These are phyloP conservation scores for Actenoides hombroni DNA, from an alignment of 2,113 vertebrate species.

Conservation along the genomic window DNA sequence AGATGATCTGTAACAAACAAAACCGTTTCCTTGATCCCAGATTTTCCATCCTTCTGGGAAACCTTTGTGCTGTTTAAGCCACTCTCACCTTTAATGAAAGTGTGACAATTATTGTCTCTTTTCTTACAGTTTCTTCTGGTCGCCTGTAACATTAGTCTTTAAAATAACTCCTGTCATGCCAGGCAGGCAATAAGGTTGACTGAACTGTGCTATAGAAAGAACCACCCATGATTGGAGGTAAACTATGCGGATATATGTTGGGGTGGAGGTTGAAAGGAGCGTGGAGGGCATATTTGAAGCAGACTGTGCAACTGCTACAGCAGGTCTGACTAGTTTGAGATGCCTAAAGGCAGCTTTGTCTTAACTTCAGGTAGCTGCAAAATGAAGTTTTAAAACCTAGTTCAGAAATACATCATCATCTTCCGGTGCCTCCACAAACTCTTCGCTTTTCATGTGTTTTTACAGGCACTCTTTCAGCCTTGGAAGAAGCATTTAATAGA, in stretches of 20 bases:
- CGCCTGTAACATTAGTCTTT: background rate
- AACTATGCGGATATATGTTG: conserved; percentile 70
- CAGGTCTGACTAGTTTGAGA: conserved; percentile 84
- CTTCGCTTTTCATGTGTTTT: conserved; percentile 26
- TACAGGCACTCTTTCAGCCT: background rate
- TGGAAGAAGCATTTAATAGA: background rate
- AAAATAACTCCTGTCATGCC: background rate
- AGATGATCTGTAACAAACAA: background rate
- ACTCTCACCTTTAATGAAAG: background rate
- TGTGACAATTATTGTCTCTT: background rate
- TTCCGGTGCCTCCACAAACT: conserved; percentile 42
- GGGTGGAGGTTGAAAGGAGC: conserved; percentile 67
- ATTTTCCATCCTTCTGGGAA: background rate
- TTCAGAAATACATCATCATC: conserved; percentile 41
- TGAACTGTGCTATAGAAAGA: conserved; percentile 19
- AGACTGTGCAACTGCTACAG: conserved; percentile 73
- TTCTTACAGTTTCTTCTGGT: background rate
- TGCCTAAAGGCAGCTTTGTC: conserved; percentile 80
- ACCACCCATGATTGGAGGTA: conserved; percentile 48
- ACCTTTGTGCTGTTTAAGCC: background rate
- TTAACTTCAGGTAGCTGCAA: conserved; percentile 71
- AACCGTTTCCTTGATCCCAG: background rate
- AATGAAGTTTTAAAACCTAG: conserved; percentile 60
- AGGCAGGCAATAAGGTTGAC: conserved; percentile 4
- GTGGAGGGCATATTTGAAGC: conserved; percentile 65